Conservation (phyloP, 2,113 vertebrate species). For the Symphodus melops region DNA sequence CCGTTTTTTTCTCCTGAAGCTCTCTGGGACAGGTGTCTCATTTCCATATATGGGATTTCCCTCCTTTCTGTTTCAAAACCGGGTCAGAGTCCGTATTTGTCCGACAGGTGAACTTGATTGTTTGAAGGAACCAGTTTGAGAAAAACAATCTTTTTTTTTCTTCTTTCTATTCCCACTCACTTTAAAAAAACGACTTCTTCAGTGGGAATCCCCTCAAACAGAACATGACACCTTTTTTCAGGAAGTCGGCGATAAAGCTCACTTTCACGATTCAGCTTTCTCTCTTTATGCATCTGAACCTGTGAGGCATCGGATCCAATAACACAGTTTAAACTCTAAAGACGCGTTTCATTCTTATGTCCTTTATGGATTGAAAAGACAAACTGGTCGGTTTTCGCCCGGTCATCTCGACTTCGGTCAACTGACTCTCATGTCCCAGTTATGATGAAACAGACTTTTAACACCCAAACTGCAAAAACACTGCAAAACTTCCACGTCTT, state of each 20-base stretch:
- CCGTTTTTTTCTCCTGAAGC: constrained; percentile 25
- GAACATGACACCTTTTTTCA: constrained; percentile 37
- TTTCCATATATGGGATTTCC: constrained; percentile 72
- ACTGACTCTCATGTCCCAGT: no score
- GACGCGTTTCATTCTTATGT: no score
- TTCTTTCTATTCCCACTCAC: constrained; percentile 36
- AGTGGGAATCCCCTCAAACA: constrained; percentile 52
- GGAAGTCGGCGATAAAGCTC: constrained; percentile 36
- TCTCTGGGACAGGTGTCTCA: constrained; percentile 32
- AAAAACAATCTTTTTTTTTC: constrained; percentile 47
- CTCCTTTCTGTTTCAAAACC: constrained; percentile 39
- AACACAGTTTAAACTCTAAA: neutral
- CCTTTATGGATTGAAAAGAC: neutral
- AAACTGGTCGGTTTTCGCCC: no score
- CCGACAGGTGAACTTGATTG: constrained; percentile 25
- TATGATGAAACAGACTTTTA: no score
- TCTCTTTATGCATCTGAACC: constrained; percentile 3
- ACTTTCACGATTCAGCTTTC: neutral
- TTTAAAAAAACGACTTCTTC: constrained; percentile 5
- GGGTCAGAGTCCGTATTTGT: constrained; percentile 18
- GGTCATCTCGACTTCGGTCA: no score
- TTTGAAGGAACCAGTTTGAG: constrained; percentile 15
- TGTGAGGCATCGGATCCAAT: constrained; percentile 44
- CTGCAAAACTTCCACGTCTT: no score
- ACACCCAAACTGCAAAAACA: no score